phyloP scores from a whole-genome alignment of 2,888 invertebrate genomes.

The Aelia acuminata region DNA sequence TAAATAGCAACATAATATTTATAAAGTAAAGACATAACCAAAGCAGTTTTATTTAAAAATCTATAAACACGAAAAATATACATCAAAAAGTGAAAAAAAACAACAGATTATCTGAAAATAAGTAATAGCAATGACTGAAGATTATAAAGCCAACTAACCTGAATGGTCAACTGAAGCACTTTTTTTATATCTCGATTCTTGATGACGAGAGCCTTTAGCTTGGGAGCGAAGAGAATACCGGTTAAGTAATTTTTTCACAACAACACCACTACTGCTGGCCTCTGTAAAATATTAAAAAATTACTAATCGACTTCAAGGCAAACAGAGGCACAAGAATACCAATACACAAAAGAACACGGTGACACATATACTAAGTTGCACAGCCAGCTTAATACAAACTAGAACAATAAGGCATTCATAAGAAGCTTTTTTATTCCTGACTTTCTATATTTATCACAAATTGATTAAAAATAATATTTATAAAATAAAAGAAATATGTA shows the following conservation, averaged over 20 bases:
- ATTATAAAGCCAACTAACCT: conserved; percentile 52
- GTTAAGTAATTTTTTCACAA: conserved; percentile 63
- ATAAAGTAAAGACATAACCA: not conserved
- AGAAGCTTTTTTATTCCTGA: not conserved
- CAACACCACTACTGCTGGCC: conserved; percentile 60
- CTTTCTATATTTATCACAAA: not conserved
- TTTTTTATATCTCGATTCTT: conserved; percentile 58
- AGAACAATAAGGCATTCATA: not conserved
- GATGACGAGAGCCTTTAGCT: conserved; percentile 49
- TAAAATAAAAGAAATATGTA: not conserved
- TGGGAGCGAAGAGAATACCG: conserved; percentile 64
- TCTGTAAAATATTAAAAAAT: conserved; percentile 52
- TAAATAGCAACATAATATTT: not conserved
- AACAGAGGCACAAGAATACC: not conserved
- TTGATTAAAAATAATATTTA: not conserved
- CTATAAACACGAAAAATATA: not conserved
- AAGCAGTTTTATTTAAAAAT: not conserved
- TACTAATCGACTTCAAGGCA: not conserved
- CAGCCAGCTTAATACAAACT: not conserved
- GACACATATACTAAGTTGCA: not conserved
- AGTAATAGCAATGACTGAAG: not conserved
- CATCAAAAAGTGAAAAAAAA: not conserved
- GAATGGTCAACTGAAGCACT: conserved; percentile 53
- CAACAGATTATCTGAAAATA: not conserved
- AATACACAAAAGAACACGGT: not conserved